Evolutionary conservation across 1,140 invertebrate species (phyloP).

Genomic region (Danaus plexippus): DNA sequence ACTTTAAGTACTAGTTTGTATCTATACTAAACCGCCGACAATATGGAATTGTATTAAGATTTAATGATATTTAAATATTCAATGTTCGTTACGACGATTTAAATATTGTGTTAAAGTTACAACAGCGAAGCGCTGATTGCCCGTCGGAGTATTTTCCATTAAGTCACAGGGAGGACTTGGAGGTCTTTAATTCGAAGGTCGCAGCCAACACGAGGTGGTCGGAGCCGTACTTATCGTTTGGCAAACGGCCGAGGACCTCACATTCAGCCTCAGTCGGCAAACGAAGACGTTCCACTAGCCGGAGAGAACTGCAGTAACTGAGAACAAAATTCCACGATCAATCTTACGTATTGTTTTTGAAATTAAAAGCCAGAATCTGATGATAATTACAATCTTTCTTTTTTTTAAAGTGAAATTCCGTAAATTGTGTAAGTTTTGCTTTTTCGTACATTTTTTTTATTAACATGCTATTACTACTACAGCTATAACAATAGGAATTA

Average conservation of each 20-base stretch:
- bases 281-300: conserved; percentile 74
- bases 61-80: conserved; percentile 3
- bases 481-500: too few relatives aligned
- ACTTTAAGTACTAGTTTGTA: neutral
- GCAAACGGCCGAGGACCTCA: conserved; percentile 74
- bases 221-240: conserved; percentile 81
- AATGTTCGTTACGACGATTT: too few relatives aligned
- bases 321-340: conserved; percentile 12
- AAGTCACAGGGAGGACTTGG: conserved; percentile 11
- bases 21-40: neutral
- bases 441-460: too few relatives aligned
- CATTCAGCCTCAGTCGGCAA: conserved; percentile 77
- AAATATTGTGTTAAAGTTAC: too few relatives aligned
- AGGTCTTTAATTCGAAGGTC: conserved; percentile 35
- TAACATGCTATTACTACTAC: too few relatives aligned
- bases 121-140: neutral
- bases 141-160: neutral
- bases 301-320: conserved; percentile 57
- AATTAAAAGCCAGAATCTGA: too few relatives aligned
- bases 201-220: conserved; percentile 84
- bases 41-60: neutral
- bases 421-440: too few relatives aligned
- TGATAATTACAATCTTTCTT: too few relatives aligned
- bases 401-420: too few relatives aligned
- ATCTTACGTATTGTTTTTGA: too few relatives aligned